Conservation (phyloP, 1,140 invertebrate species). For the Aphelenchoides besseyi region DNA sequence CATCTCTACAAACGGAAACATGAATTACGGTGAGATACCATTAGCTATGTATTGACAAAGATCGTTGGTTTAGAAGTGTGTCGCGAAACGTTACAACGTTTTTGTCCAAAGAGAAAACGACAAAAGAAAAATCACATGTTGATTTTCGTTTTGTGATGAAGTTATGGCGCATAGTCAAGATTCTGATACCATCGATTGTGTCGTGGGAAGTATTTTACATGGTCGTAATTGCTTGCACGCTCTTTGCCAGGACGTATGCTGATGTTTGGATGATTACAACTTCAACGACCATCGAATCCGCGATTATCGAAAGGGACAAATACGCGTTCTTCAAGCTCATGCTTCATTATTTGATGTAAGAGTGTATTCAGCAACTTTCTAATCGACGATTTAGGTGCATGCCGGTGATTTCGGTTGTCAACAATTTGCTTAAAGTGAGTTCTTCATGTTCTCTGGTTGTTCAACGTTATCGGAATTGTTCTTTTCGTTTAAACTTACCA, state of each 20-base stretch:
- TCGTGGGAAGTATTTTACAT: conserved; percentile 71
- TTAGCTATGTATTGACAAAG: neutral
- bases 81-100: neutral
- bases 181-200: conserved; percentile 75
- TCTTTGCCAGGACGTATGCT: conserved; percentile 83
- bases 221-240: conserved; percentile 74
- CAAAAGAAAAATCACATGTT: conserved; percentile 76
- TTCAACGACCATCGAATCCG: conserved; percentile 73
- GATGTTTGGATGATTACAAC: conserved; percentile 89
- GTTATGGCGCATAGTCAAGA: conserved; percentile 73
- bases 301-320: conserved; percentile 83
- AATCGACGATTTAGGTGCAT: conserved; percentile 41
- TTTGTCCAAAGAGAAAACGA: conserved; percentile 15
- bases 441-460: too few species aligned
- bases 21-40: neutral
- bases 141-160: conserved; percentile 78
- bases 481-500: conserved; percentile 41
- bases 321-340: conserved; percentile 74
- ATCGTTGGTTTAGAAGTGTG: neutral
- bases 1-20: conserved; percentile 9
- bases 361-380: neutral
- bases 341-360: conserved; percentile 67
- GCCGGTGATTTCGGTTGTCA: conserved; percentile 74
- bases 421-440: conserved; percentile 79
- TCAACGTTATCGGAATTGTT: conserved; percentile 1